Evolutionary conservation across 2,888 invertebrate species (phyloP), one percentile per base, ranked within the genome.

Genomic region (Netelia virgata): DNA sequence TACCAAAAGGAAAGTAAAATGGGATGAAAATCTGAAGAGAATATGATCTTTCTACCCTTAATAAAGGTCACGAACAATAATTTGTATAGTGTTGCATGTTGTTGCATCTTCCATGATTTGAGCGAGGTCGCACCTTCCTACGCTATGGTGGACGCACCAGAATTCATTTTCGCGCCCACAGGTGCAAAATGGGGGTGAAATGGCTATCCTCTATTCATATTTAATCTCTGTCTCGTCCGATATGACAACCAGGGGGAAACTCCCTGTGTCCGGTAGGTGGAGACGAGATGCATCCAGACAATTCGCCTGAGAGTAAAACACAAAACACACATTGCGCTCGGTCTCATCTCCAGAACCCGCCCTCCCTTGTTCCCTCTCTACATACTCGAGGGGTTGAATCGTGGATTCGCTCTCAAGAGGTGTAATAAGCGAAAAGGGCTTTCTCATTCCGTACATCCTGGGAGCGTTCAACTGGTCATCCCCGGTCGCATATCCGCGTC

Each of bases 251-350:
- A 47, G 14, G 14, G 47, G 88, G 18, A 41, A 77, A 41, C 66
- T 28, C 61, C 36, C 23, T 57, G 36, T 61, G 80, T 70, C 77
- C 69, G 64, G 70, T 50, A 47, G 50, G 55, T 53, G 84, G 75
- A 84, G 75, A 87, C 86, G 88, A 89, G 88, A 90, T 90, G 36
- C 88, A 88, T 88, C 86, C 88, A 82, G 86, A 90, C 90, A 90
- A 92, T 91, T 91, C 91, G 89, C 86, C 86, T 87, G 87, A 89
- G 90, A 89, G 90, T 88, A 88, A 90, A 89, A 89, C 90, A 90
- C 91, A 90, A 57, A 59, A 57, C 20, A 91, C 90, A 89, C 85
- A 88, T 69, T 79, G 86, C 84, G 70, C 79, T 85, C 47, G 75
- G 64, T 79, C 87, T 86, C 86, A 84, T 87, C 76, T 73, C 74